A percentile compares a stretch with the other conserved stretches of the same genome.
phyloP scores from a whole-genome alignment of 2,888 invertebrate genomes.

The Oxyteleia sp. region DNA sequence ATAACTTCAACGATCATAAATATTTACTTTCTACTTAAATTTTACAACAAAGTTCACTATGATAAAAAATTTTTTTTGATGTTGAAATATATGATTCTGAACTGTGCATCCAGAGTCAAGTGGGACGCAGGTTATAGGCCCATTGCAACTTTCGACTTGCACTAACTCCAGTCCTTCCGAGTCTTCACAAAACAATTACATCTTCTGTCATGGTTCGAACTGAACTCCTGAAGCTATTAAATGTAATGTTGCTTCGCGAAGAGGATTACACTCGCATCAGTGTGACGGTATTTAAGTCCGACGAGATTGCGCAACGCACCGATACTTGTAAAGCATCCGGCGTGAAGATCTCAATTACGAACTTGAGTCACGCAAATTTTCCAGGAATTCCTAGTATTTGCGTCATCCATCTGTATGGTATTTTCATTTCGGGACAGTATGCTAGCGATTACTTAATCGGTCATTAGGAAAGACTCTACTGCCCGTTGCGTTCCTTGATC shows the following conservation, averaged over 20 bases:
- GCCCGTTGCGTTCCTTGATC: slow-evolving; percentile 38
- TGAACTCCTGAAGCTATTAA: neutral
- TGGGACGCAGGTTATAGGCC: no score
- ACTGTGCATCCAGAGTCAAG: no score
- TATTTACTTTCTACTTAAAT: no score
- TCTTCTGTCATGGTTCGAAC: neutral
- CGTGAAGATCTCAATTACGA: slow-evolving; percentile 32
- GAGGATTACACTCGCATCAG: slow-evolving; percentile 16
- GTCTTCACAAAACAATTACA: neutral
- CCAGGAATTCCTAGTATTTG: slow-evolving; percentile 9
- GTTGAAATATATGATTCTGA: no score
- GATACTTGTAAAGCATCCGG: slow-evolving; percentile 7
- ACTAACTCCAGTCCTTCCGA: no score
- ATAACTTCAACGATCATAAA: no score
- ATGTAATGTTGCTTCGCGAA: neutral
- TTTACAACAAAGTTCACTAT: no score
- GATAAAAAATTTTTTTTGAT: no score
- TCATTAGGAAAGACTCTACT: slow-evolving; percentile 52
- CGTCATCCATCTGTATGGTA: slow-evolving; percentile 14
- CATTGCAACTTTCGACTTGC: no score
- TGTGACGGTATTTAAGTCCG: slow-evolving; percentile 19
- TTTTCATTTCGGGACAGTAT: slow-evolving; percentile 53
- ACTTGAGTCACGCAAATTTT: slow-evolving; percentile 24
- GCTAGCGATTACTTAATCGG: slow-evolving; percentile 54
- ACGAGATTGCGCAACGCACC: slow-evolving; percentile 4